Conservation (phyloP, 2,797 vertebrate species). For the Tarsius wallacei region DNA sequence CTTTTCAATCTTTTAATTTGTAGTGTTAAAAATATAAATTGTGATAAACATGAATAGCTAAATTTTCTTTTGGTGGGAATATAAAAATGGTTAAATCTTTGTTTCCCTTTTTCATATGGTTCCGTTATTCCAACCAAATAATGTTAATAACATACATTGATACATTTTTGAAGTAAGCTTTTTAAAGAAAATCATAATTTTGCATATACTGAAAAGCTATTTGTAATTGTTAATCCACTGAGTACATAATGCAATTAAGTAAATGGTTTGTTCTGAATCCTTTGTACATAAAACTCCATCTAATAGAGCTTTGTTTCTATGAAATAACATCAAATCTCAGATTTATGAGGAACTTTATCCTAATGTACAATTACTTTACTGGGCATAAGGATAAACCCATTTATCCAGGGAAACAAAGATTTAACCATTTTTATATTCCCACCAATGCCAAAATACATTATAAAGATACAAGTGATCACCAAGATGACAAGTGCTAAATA, state of each 20-base stretch:
- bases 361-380: background rate
- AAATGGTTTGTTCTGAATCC: background rate
- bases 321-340: background rate
- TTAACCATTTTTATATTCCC: background rate
- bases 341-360: background rate
- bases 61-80: background rate
- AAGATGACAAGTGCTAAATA: background rate
- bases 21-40: background rate
- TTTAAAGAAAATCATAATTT: background rate
- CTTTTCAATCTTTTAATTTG: background rate
- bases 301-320: background rate
- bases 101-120: background rate
- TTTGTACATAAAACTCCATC: background rate
- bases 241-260: background rate
- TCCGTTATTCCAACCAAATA: background rate
- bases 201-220: background rate
- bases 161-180: background rate
- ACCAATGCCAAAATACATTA: background rate
- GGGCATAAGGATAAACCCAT: background rate
- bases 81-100: background rate
- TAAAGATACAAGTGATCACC: background rate
- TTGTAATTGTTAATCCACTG: background rate
- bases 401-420: background rate
- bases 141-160: background rate
- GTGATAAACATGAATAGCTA: background rate